Evolutionary conservation across 2,113 vertebrate species (phyloP).

Genomic region (Pseudonaja textilis): DNA sequence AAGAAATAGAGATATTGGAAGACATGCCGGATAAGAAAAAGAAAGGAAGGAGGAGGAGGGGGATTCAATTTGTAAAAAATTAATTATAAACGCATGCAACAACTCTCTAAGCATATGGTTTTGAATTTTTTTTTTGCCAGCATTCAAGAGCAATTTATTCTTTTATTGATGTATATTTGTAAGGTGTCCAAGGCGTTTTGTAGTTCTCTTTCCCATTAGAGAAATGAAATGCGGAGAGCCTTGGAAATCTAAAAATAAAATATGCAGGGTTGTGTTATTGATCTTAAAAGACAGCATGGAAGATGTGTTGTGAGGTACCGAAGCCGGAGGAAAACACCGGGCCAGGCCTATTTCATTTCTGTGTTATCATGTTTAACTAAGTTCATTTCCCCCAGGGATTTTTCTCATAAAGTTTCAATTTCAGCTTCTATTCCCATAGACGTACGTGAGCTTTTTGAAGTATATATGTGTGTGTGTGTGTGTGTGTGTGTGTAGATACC

Average conservation of each 20-base stretch:
- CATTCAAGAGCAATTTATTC: conserved; percentile 44
- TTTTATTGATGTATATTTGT: conserved; percentile 46
- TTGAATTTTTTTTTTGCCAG: conserved; percentile 47
- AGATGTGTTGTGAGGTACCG: not conserved
- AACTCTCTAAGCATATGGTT: conserved; percentile 62
- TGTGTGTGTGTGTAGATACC: not conserved
- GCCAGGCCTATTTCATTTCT: not conserved
- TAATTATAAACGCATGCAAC: conserved; percentile 61
- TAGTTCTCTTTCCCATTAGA: conserved; percentile 34
- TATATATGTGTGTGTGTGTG: not conserved
- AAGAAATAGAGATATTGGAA: not conserved
- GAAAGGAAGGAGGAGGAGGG: not conserved
- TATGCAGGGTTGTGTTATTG: not conserved
- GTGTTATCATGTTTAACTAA: conserved; percentile 11
- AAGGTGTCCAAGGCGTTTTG: conserved; percentile 15
- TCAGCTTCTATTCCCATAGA: conserved; percentile 14
- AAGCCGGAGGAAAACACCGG: conserved; percentile 10
- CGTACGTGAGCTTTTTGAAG: conserved; percentile 23
- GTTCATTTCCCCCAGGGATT: conserved; percentile 4
- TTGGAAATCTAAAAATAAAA: conserved; percentile 30
- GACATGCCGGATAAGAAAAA: not conserved
- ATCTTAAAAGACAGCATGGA: conserved; percentile 15
- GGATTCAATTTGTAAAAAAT: conserved; percentile 53
- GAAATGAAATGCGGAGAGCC: not conserved
- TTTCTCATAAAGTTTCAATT: conserved; percentile 33